phyloP scores from a whole-genome alignment of 1,140 invertebrate genomes.

The Drosophila lini region DNA sequence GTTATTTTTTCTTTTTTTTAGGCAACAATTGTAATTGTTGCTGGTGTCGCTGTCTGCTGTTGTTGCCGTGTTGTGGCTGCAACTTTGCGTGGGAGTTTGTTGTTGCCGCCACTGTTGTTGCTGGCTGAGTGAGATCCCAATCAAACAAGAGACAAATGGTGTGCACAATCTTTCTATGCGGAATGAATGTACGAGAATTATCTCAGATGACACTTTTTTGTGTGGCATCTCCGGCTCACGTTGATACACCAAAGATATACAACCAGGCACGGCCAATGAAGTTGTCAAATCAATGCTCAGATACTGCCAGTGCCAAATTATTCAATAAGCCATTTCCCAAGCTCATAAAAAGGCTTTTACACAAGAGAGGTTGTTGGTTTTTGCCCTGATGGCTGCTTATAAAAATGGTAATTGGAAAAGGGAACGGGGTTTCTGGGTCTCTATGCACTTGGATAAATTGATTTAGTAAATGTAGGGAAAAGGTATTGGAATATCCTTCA shows the following conservation, averaged over 20 bases:
- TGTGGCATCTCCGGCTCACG: constrained; percentile 17
- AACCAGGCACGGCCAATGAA: constrained; percentile 51
- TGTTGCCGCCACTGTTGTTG: constrained; percentile 55
- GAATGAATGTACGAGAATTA: constrained; percentile 68
- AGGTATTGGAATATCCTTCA: neutral
- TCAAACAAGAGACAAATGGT: constrained; percentile 82
- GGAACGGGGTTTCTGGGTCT: constrained; percentile 2
- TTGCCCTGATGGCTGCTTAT: constrained; percentile 42
- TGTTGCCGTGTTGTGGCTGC: constrained; percentile 46
- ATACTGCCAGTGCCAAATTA: constrained; percentile 21
- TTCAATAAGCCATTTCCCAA: constrained; percentile 62
- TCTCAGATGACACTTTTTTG: constrained; percentile 73
- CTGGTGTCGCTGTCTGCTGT: constrained; percentile 46
- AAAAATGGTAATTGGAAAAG: constrained; percentile 28
- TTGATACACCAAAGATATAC: constrained; percentile 42
- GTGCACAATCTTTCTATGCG: constrained; percentile 75
- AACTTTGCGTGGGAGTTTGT: constrained; percentile 76
- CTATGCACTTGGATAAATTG: neutral
- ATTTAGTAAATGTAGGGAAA: neutral
- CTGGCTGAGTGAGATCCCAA: constrained; percentile 60
- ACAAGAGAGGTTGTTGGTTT: constrained; percentile 11
- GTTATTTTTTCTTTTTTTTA: constrained; percentile 51
- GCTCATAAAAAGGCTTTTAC: constrained; percentile 42
- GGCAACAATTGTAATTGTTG: constrained; percentile 69
- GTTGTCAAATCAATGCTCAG: constrained; percentile 60